These are phyloP conservation scores for Pecten maximus DNA, from an alignment of 2,888 invertebrate genomes.

Conservation along the genomic window DNA sequence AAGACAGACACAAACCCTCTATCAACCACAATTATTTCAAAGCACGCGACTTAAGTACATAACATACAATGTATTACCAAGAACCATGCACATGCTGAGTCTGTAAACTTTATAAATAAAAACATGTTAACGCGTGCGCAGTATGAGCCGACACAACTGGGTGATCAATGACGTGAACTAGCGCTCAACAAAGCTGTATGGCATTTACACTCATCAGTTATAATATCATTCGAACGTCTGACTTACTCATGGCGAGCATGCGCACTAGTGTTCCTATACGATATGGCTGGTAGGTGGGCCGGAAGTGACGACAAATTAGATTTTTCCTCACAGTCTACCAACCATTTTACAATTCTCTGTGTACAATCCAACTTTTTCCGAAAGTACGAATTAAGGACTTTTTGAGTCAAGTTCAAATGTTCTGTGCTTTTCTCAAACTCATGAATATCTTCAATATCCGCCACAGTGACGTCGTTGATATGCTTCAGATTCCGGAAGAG, in stretches of 20 bases:
- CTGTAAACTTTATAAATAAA: no score
- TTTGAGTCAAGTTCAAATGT: conserved; percentile 49
- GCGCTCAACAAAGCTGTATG: no score
- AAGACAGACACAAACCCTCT: no score
- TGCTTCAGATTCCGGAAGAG: not conserved
- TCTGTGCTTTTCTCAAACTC: conserved; percentile 30
- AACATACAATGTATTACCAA: no score
- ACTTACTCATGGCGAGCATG: conserved; percentile 6
- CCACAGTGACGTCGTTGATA: conserved; percentile 45
- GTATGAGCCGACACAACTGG: no score
- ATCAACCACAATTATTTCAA: no score
- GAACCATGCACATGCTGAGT: no score
- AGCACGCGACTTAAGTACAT: no score
- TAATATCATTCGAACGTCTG: no score
- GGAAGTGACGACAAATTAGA: conserved; percentile 47
- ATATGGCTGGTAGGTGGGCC: conserved; percentile 52
- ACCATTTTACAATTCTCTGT: conserved; percentile 52
- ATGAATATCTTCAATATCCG: conserved; percentile 48
- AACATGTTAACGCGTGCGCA: no score
- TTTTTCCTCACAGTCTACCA: conserved; percentile 54
- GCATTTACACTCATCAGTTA: no score
- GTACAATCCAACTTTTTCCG: conserved; percentile 50
- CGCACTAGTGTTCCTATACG: conserved; percentile 30
- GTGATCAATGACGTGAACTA: no score
- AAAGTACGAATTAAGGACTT: conserved; percentile 45